Base-by-base conservation (phyloP, 2,113 vertebrate genomes). In the Hucho hucho region DNA sequence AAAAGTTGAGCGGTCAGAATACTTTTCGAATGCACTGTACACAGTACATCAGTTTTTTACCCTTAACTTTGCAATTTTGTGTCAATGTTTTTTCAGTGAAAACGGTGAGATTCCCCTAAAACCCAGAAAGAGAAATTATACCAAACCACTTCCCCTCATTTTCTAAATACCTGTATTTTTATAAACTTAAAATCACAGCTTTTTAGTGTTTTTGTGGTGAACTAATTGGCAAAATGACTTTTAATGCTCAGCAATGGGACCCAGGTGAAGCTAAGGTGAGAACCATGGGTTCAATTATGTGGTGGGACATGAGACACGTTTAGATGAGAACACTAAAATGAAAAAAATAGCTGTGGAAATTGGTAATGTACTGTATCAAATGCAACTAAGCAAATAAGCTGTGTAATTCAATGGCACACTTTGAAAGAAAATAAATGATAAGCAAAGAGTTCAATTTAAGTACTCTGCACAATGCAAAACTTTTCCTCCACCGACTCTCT, bases 351-450 rank as follows among this genome's bases (percentile, higher is more conserved):
- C 65, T 76, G 68, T 73, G 63, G 76, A 83, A 77, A 69, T 78
- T 26, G 56, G 22, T 43, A 75, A 77, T 81, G 75, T 43, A 43
- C 37, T 43, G 37, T 72, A 79, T 82, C 74, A 80, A 37, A 68
- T 69, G 66, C 69, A 78, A 70, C 73, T 26, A 18, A 24, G 77
- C 4, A 75, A 83, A 85, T 75, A 84, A 75, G n/a, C 75, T 13
- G 24, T 53, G 73, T 37, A 53, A 78, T 75, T 70, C 64, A 80
- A 76, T 76, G 75, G 76, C 37, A 74, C 66, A 75, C 29, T 73
- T 73, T 74, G 70, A 75, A 59, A 67, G 43, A 20, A 69, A 63
- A 79, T 46, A 64, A 18, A 74, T 68, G 61, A 78, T 56, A 28
- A 63, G 65, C 28, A 70, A n/a, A 11, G 29, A n/a, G 59, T 43